A percentile compares a stretch with the other conserved stretches of the same genome.
Conservation (phyloP, 2,888 invertebrate species). For the Nymphalis polychloros region DNA sequence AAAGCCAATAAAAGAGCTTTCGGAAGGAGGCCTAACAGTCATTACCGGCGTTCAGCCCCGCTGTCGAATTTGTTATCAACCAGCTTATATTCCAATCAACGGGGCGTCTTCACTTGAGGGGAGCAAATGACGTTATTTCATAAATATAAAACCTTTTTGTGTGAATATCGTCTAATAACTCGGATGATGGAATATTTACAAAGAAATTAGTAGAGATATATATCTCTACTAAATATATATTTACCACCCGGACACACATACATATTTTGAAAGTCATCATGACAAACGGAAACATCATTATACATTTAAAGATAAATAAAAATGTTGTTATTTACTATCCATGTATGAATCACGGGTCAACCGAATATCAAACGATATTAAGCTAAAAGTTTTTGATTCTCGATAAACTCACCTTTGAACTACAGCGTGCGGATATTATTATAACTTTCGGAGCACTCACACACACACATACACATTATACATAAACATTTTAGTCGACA, state of each 20-base stretch:
- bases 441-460: slow-evolving; percentile 1
- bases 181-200: neutral
- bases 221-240: too few species aligned
- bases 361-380: too few species aligned
- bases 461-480: neutral
- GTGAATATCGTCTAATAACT: slow-evolving; percentile 16
- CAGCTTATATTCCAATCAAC: slow-evolving; percentile 68
- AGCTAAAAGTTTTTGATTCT: slow-evolving; percentile 23
- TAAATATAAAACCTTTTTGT: slow-evolving; percentile 32
- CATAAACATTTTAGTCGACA: too few species aligned
- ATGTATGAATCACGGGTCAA: too few species aligned
- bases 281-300: too few species aligned
- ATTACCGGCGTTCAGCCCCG: slow-evolving; percentile 59
- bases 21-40: slow-evolving; percentile 45
- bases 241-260: neutral
- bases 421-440: slow-evolving; percentile 9
- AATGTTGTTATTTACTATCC: too few species aligned
- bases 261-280: too few species aligned
- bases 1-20: slow-evolving; percentile 45
- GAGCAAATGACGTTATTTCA: slow-evolving; percentile 41
- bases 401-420: slow-evolving; percentile 23
- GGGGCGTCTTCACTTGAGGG: slow-evolving; percentile 38
- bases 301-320: too few species aligned
- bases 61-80: slow-evolving; percentile 63
- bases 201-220: neutral